A percentile compares a stretch with the other conserved stretches of the same genome.
These are phyloP conservation scores for Brachynemurus nebulosus DNA, from an alignment of 2,888 invertebrate genomes.

Conservation along the genomic window DNA sequence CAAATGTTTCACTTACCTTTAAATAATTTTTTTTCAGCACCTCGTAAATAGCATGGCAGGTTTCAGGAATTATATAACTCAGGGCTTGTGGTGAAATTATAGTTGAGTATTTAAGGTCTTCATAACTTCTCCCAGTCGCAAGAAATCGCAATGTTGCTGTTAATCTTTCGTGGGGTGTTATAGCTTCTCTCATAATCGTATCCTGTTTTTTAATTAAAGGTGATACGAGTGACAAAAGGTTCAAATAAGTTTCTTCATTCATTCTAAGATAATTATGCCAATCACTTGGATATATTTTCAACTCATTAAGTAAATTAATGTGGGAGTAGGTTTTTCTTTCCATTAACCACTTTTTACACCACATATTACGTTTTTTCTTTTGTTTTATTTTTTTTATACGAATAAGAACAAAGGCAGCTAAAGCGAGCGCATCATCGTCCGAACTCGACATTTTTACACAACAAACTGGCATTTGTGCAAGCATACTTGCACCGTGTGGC, in stretches of 20 bases:
- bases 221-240: constrained; percentile 7
- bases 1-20: constrained; percentile 19
- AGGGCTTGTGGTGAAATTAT: constrained; percentile 21
- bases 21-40: constrained; percentile 18
- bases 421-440: no score
- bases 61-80: constrained; percentile 20
- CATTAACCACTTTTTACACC: no score
- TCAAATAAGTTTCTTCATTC: no score
- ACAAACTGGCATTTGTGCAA: no score
- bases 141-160: constrained; percentile 19
- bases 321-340: no score
- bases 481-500: no score
- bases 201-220: constrained; percentile 11
- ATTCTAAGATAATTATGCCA: no score
- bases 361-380: no score
- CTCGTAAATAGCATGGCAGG: constrained; percentile 18
- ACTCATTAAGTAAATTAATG: background rate
- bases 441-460: no score
- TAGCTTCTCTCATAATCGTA: constrained; percentile 17
- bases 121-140: constrained; percentile 20
- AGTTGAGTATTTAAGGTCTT: constrained; percentile 20
- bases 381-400: no score
- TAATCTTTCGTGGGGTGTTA: constrained; percentile 17
- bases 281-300: no score
- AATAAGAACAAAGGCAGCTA: no score